phyloP scores from a whole-genome alignment of 2,113 vertebrate species.

The Epinephelus fuscoguttatus region DNA sequence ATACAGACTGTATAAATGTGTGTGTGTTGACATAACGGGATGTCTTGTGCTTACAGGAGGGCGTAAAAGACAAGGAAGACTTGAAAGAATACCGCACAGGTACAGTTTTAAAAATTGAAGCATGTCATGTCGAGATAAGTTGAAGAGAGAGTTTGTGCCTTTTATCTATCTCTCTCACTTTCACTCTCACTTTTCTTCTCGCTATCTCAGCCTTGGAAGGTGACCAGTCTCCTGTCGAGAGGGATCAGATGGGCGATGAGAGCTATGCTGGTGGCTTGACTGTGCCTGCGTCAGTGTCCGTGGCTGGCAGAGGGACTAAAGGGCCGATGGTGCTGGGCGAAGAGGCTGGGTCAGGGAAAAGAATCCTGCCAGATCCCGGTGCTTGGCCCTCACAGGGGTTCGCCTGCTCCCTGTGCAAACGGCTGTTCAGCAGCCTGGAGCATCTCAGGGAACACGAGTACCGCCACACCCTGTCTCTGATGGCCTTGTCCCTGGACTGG shows the following conservation, averaged over 20 bases:
- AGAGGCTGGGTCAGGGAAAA: conserved; percentile 63
- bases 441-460: conserved; percentile 86
- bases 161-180: conserved; percentile 32
- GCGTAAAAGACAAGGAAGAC: conserved; percentile 66
- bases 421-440: conserved; percentile 83
- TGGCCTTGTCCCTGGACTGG: conserved; percentile 81
- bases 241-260: conserved; percentile 81
- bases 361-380: conserved; percentile 69
- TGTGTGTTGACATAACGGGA: conserved; percentile 62
- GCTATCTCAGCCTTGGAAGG: conserved; percentile 75
- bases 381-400: conserved; percentile 75
- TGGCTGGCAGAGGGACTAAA: conserved; percentile 69
- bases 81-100: conserved; percentile 69
- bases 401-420: conserved; percentile 87
- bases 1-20: conserved; percentile 68
- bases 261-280: conserved; percentile 70
- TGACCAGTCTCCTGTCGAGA: conserved; percentile 55
- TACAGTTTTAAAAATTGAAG: conserved; percentile 51
- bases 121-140: not conserved
- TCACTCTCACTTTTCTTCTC: conserved; percentile 33
- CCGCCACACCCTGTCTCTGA: conserved; percentile 79
- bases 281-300: conserved; percentile 58
- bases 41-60: conserved; percentile 81
- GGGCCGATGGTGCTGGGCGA: conserved; percentile 57
- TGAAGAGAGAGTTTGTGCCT: conserved; percentile 7